Evolutionary conservation across 2,888 invertebrate species (phyloP).

Genomic region (Drosophila infuscata): DNA sequence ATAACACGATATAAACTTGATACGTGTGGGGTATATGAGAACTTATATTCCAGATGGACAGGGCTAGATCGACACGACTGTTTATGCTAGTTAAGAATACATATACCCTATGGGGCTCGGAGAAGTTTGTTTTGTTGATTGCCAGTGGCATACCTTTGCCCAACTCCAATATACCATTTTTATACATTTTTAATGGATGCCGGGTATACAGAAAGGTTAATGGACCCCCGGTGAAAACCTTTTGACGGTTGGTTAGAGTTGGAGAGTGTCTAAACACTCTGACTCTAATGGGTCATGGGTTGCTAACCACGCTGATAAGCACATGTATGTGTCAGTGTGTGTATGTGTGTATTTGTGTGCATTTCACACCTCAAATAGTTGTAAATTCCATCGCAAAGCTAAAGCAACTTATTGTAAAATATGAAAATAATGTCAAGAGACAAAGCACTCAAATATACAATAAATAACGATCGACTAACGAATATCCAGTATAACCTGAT

Average conservation of each 20-base stretch:
- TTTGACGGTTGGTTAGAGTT: slow-evolving; percentile 18
- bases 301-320: slow-evolving; percentile 38
- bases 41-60: not conserved
- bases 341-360: not conserved
- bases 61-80: not conserved
- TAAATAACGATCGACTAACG: not conserved
- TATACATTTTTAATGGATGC: not conserved
- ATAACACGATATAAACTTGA: not conserved
- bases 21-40: not conserved
- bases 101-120: not conserved
- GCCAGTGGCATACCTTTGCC: not conserved
- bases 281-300: slow-evolving; percentile 31
- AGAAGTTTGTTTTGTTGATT: not conserved
- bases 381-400: slow-evolving; percentile 26
- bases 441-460: not conserved
- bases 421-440: not conserved
- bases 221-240: not conserved
- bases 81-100: not conserved
- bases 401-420: slow-evolving; percentile 5
- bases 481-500: not conserved
- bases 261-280: slow-evolving; percentile 33
- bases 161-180: not conserved
- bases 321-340: slow-evolving; percentile 7
- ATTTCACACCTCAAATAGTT: slow-evolving; percentile 36
- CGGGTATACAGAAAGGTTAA: not conserved